Percentiles rank a stretch among this genome's conserved stretches.
Conservation (phyloP, 2,888 invertebrate species). For the Mesoligia furuncula region DNA sequence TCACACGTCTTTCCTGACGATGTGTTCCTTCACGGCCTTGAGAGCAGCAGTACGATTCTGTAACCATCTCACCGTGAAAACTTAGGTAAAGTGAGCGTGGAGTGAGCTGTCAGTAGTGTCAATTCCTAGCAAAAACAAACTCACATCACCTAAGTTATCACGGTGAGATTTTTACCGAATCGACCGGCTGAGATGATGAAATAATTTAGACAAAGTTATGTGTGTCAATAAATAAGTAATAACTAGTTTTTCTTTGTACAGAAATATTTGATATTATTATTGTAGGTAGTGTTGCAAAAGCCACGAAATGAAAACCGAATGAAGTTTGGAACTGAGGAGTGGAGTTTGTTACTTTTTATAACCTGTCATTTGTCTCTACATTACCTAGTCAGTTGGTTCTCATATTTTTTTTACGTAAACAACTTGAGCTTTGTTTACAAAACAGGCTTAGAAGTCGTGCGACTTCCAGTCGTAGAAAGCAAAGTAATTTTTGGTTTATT, state of each 20-base stretch:
- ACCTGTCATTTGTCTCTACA: conserved; percentile 9
- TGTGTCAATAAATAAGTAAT: neutral
- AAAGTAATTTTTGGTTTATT: conserved; percentile 26
- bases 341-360: conserved; percentile 22
- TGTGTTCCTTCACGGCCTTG: neutral
- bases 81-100: too few relatives aligned
- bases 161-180: too few relatives aligned
- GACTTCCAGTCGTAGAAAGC: neutral
- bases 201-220: too few relatives aligned
- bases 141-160: too few relatives aligned
- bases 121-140: too few relatives aligned
- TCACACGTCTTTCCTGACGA: too few relatives aligned
- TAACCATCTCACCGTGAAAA: too few relatives aligned
- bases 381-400: neutral
- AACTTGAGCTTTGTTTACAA: conserved; percentile 35
- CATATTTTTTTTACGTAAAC: conserved; percentile 36
- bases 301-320: conserved; percentile 13
- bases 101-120: too few relatives aligned
- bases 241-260: too few relatives aligned
- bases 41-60: too few relatives aligned
- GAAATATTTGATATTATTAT: too few relatives aligned
- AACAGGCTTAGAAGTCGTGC: neutral
- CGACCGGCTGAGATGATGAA: too few relatives aligned
- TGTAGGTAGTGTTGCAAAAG: neutral
- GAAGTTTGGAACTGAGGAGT: neutral